A percentile compares a stretch with the other conserved stretches of the same genome.
These are phyloP conservation scores for Stegophylla sp. DNA, from an alignment of 2,888 invertebrate genomes.

Conservation along the genomic window DNA sequence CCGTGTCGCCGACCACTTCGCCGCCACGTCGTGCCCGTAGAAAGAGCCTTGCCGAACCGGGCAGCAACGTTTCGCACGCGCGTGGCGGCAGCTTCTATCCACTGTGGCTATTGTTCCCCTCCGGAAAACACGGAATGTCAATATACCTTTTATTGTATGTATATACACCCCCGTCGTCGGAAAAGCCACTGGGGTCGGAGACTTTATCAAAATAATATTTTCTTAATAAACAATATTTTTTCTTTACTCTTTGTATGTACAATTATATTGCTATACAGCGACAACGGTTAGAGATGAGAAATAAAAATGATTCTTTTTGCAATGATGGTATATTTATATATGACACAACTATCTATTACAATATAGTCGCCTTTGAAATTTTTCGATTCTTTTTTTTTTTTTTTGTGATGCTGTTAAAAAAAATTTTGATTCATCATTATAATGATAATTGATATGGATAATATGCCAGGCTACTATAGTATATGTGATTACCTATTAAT, in stretches of 20 bases:
- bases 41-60: conserved; percentile 31
- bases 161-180: neutral
- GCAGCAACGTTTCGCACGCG: neutral
- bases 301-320: neutral
- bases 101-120: conserved; percentile 51
- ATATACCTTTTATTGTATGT: conserved; percentile 57
- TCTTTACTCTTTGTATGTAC: neutral
- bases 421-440: neutral
- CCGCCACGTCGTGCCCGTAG: neutral
- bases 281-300: neutral
- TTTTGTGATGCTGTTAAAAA: neutral
- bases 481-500: neutral
- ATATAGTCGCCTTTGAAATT: neutral
- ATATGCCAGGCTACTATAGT: neutral
- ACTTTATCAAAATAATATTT: conserved; percentile 52
- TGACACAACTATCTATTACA: neutral
- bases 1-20: neutral
- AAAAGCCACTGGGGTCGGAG: neutral
- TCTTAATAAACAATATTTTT: conserved; percentile 55
- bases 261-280: neutral
- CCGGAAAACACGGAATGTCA: conserved; percentile 57
- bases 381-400: neutral
- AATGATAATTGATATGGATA: neutral
- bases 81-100: neutral
- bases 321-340: neutral